phyloP scores from a whole-genome alignment of 2,888 invertebrate species.

The Odontocolon sp. region DNA sequence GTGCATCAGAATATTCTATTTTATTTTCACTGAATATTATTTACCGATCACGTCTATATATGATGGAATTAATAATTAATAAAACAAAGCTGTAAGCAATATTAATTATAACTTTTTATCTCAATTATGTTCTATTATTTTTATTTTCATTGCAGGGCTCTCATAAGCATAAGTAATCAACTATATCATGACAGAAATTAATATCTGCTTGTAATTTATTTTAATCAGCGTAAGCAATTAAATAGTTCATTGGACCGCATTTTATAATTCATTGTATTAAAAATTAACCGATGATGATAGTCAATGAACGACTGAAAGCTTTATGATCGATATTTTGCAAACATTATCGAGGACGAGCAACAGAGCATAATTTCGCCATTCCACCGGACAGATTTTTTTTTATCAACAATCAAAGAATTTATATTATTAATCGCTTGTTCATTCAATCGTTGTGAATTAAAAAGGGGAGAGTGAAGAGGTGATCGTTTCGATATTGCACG shows the following conservation, averaged over 20 bases:
- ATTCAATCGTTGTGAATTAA: neutral
- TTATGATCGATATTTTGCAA: neutral
- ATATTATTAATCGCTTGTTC: neutral
- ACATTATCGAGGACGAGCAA: neutral
- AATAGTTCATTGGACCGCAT: no score
- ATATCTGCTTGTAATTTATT: no score
- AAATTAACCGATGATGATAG: neutral
- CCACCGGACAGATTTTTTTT: no score
- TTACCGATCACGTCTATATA: no score
- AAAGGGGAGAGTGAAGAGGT: neutral
- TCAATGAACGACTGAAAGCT: neutral
- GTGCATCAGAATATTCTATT: slow-evolving; percentile 64
- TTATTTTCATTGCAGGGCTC: no score
- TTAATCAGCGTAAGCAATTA: no score
- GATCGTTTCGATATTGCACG: neutral
- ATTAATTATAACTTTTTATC: slow-evolving; percentile 2
- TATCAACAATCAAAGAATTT: neutral
- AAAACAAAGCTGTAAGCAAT: no score
- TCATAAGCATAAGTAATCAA: no score
- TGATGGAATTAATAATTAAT: no score
- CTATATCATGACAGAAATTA: no score
- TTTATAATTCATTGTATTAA: neutral
- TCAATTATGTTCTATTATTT: neutral
- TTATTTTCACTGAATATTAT: slow-evolving; percentile 16
- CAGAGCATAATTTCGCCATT: no score